phyloP scores from a whole-genome alignment of 1,140 invertebrate genomes.

The Drosophila tani region DNA sequence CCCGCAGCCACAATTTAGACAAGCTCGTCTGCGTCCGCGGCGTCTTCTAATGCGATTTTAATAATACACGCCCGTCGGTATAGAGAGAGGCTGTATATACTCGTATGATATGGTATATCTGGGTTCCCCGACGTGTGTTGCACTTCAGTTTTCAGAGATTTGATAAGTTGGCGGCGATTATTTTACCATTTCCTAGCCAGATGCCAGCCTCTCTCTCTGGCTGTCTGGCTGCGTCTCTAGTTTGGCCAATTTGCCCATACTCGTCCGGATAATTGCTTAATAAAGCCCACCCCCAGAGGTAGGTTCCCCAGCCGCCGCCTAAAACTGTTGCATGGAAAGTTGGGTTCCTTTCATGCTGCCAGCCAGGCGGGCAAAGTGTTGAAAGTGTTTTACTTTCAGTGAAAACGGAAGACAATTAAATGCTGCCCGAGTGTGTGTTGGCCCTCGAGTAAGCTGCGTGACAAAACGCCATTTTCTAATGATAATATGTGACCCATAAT shows the following conservation, averaged over 20 bases:
- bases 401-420: conserved; percentile 57
- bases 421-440: conserved; percentile 16
- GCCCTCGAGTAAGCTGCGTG: conserved; percentile 67
- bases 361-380: conserved; percentile 28
- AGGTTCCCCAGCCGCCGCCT: conserved; percentile 16
- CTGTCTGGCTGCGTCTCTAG: conserved; percentile 24
- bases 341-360: conserved; percentile 32
- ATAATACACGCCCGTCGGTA: conserved; percentile 81
- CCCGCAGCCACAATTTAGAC: conserved; percentile 71
- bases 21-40: conserved; percentile 57
- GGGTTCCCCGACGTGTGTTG: conserved; percentile 34
- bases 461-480: conserved; percentile 84
- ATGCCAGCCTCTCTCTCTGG: conserved; percentile 17
- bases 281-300: conserved; percentile 61
- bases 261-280: conserved; percentile 70
- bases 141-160: conserved; percentile 73
- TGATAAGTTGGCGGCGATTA: conserved; percentile 83
- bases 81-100: conserved; percentile 21
- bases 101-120: conserved; percentile 12
- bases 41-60: conserved; percentile 84
- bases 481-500: conserved; percentile 81
- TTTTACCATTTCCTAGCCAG: conserved; percentile 76
- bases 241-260: conserved; percentile 64
- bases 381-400: conserved; percentile 58
- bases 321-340: conserved; percentile 52